Conservation (phyloP, 35 echinoderm and acorn worm genomes). For the Diadema setosum region DNA sequence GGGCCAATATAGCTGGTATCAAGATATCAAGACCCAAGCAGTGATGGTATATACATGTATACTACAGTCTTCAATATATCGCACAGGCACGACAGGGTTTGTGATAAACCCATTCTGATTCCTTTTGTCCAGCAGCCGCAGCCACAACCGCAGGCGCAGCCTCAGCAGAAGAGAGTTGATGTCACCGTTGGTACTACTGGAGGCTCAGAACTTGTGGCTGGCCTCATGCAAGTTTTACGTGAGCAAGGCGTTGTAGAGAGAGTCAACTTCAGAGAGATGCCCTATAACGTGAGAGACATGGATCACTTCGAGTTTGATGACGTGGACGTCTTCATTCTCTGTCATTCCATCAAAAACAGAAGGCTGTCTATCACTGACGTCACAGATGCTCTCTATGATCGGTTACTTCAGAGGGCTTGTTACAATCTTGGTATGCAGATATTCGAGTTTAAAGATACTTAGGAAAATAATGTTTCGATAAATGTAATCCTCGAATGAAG, state of each 20-base stretch:
- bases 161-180: neutral
- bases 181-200: neutral
- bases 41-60: no score
- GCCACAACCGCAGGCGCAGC: neutral
- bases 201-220: neutral
- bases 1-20: no score
- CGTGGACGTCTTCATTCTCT: neutral
- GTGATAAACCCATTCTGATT: no score
- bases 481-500: no score
- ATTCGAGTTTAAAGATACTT: no score
- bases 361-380: neutral
- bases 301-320: neutral
- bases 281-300: neutral
- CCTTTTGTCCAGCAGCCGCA: no score
- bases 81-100: no score
- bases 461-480: no score
- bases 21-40: no score
- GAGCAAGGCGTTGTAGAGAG: neutral
- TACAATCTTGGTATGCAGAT: neutral
- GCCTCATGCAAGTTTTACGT: neutral
- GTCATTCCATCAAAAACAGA: slow-evolving; percentile 7
- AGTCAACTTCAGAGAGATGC: neutral
- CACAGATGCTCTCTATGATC: slow-evolving; percentile 3
- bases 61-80: no score
- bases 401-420: neutral